A percentile compares a stretch with the other conserved stretches of the same genome.
Evolutionary conservation across 2,888 invertebrate genomes (phyloP).

Genomic region (Norana najaformis): DNA sequence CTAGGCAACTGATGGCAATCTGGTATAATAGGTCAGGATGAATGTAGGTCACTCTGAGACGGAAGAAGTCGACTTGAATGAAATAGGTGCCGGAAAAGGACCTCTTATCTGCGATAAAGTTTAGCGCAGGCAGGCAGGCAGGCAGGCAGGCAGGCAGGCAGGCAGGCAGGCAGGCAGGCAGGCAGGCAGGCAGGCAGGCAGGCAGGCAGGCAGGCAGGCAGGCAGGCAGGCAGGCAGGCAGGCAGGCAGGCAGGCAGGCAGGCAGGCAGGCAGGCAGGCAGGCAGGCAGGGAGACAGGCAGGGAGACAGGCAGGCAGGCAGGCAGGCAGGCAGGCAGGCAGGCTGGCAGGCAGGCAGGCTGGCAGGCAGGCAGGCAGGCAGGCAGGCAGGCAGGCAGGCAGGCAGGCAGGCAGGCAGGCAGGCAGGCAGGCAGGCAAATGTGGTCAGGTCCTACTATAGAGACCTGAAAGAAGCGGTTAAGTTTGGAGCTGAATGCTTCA

Average conservation of each 20-base stretch:
- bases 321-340: neutral
- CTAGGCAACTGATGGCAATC: too few species aligned
- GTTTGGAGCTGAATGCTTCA: neutral
- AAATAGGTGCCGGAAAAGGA: neutral
- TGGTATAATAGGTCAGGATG: neutral
- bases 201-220: too few species aligned
- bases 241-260: neutral
- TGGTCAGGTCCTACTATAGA: too few species aligned
- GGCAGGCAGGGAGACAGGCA: too few species aligned
- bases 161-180: neutral
- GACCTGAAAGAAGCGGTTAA: neutral
- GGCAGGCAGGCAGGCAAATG: neutral
- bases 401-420: too few species aligned
- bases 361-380: too few species aligned
- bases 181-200: too few species aligned
- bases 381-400: too few species aligned
- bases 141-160: neutral
- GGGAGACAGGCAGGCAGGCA: too few species aligned
- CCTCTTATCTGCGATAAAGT: too few species aligned
- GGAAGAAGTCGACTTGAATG: neutral
- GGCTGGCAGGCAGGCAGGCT: neutral
- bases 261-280: neutral
- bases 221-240: neutral
- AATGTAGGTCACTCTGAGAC: too few species aligned
- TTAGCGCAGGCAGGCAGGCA: neutral